phyloP scores from a whole-genome alignment of 1,140 invertebrate species.

The Adoxophyes honmai region DNA sequence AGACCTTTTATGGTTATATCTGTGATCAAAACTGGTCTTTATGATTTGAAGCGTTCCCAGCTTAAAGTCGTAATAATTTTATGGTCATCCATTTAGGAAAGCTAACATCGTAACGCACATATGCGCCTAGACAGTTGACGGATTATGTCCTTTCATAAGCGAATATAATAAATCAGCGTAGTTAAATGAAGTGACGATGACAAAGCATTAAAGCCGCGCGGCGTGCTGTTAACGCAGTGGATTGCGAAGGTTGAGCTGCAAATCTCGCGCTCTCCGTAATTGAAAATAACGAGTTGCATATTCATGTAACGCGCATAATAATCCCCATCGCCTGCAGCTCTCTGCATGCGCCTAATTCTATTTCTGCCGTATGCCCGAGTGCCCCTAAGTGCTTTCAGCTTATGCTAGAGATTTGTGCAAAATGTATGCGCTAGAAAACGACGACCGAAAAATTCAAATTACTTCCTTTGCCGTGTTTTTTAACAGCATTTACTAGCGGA shows the following conservation, averaged over 20 bases:
- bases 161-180: constrained; percentile 1
- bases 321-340: constrained; percentile 35
- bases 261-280: constrained; percentile 41
- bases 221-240: constrained; percentile 32
- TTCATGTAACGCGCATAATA: constrained; percentile 44
- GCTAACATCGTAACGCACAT: constrained; percentile 1
- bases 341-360: constrained; percentile 40
- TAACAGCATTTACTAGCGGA: no score
- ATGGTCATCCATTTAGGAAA: constrained; percentile 6
- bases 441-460: constrained; percentile 38
- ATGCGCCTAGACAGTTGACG: constrained; percentile 8
- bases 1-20: no score
- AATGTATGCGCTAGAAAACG: constrained; percentile 3
- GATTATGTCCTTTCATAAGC: not conserved
- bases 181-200: constrained; percentile 25
- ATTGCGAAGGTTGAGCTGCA: constrained; percentile 32
- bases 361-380: constrained; percentile 31
- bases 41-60: no score
- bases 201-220: constrained; percentile 45
- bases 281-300: constrained; percentile 63
- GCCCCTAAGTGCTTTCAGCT: constrained; percentile 40
- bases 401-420: constrained; percentile 23
- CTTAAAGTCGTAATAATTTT: not conserved
- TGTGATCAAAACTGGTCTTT: no score
- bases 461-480: not conserved